Evolutionary conservation across 2,797 vertebrate species (phyloP).

Genomic region (Tinamus major): DNA sequence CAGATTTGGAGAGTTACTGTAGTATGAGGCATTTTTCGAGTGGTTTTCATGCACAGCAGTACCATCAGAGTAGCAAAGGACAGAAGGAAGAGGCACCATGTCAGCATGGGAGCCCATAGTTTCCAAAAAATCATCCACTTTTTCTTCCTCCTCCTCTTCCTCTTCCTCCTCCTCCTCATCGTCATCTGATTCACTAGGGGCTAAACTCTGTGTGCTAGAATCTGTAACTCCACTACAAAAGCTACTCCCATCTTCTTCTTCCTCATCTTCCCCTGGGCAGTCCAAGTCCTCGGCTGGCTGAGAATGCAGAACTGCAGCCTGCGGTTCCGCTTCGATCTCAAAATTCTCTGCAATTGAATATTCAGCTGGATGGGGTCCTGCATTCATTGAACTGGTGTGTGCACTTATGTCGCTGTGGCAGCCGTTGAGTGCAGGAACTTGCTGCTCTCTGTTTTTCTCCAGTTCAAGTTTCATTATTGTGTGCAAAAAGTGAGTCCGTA

Average conservation of each 20-base stretch:
- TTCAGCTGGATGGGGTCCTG: constrained; percentile 87
- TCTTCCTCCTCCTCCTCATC: constrained; percentile 92
- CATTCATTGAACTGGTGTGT: constrained; percentile 83
- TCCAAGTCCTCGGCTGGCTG: constrained; percentile 89
- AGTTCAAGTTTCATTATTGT: constrained; percentile 99
- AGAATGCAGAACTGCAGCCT: constrained; percentile 88
- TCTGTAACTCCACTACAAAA: constrained; percentile 95
- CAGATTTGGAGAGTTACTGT: constrained; percentile 87
- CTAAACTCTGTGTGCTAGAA: constrained; percentile 96
- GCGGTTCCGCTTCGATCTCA: constrained; percentile 85
- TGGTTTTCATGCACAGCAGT: constrained; percentile 86
- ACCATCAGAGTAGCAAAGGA: constrained; percentile 90
- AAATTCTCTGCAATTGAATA: constrained; percentile 88
- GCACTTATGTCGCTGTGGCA: constrained; percentile 85
- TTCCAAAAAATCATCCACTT: constrained; percentile 86
- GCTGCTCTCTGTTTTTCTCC: constrained; percentile 95
- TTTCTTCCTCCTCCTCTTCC: constrained; percentile 87
- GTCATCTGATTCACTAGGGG: constrained; percentile 94
- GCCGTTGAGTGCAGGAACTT: constrained; percentile 85
- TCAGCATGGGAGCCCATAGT: constrained; percentile 78
- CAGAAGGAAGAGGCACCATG: constrained; percentile 88
- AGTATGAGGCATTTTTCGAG: constrained; percentile 88
- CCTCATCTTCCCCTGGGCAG: constrained; percentile 89
- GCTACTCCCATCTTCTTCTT: constrained; percentile 94
- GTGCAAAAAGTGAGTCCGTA: constrained; percentile 99